Evolutionary conservation across 2,797 vertebrate species (phyloP).

Genomic region (Peromyscus aztecus): DNA sequence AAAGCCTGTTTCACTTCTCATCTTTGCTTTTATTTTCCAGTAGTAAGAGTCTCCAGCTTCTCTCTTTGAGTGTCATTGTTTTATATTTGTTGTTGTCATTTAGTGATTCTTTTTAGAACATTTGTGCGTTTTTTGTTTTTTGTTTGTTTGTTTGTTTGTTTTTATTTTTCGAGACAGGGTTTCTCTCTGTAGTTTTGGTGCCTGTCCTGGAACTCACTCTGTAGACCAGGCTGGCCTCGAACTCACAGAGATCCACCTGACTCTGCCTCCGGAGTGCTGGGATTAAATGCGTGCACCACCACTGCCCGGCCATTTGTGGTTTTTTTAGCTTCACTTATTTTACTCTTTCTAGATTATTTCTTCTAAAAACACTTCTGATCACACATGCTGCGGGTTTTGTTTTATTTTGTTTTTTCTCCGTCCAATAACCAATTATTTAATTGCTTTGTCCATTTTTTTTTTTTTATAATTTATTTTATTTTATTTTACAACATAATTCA

Average conservation of each 20-base stretch:
- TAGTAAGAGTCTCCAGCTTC: conserved; percentile 45
- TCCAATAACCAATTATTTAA: not conserved
- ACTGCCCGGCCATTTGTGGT: too few relatives aligned
- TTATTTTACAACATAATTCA: too few relatives aligned
- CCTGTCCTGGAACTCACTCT: too few relatives aligned
- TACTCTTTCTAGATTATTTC: not conserved
- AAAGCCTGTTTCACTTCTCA: not conserved
- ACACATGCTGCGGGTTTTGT: not conserved
- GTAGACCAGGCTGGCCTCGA: too few relatives aligned
- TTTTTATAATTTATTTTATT: too few relatives aligned
- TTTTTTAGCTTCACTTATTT: not conserved
- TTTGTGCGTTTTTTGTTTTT: not conserved
- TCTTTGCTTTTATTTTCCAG: not conserved
- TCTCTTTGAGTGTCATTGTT: conserved; percentile 49
- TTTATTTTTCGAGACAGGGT: too few relatives aligned
- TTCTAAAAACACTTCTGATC: not conserved
- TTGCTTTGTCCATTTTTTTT: not conserved
- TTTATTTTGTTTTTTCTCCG: not conserved
- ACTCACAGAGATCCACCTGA: too few relatives aligned
- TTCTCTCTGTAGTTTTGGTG: too few relatives aligned
- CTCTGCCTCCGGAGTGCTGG: too few relatives aligned
- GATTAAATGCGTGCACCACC: too few relatives aligned
- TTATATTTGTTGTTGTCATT: conserved; percentile 33
- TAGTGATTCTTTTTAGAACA: conserved; percentile 14
- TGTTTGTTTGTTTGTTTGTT: too few relatives aligned